A percentile compares a stretch with the other conserved stretches of the same genome.
These are phyloP conservation scores for Papilio gigon DNA, from an alignment of 2,888 invertebrate species.

Conservation along the genomic window DNA sequence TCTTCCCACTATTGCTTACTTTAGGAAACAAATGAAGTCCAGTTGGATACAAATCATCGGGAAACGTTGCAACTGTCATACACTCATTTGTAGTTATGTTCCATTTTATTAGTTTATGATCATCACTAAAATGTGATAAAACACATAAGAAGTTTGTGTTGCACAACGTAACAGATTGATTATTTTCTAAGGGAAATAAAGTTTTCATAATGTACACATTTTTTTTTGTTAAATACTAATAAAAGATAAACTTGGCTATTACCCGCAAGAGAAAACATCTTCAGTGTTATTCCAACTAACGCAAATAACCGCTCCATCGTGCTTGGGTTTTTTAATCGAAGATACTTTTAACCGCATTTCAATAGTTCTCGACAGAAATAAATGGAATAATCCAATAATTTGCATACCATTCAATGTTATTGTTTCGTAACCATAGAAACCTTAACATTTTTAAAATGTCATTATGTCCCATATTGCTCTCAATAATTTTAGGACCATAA, in stretches of 20 bases:
- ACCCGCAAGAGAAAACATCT: slow-evolving; percentile 96
- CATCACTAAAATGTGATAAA: slow-evolving; percentile 85
- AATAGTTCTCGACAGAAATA: neutral
- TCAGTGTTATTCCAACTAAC: slow-evolving; percentile 97
- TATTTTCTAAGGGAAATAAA: too few relatives aligned
- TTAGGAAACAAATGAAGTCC: slow-evolving; percentile 95
- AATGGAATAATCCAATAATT: neutral
- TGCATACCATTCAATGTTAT: neutral
- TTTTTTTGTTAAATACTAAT: too few relatives aligned
- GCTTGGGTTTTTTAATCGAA: slow-evolving; percentile 88
- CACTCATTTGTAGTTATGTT: slow-evolving; percentile 91
- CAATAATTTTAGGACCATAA: neutral
- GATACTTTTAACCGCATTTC: slow-evolving; percentile 92
- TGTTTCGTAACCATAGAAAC: slow-evolving; percentile 34
- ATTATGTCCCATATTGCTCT: neutral
- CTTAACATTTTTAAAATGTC: neutral
- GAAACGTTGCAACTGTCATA: slow-evolving; percentile 88
- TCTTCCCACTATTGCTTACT: slow-evolving; percentile 79
- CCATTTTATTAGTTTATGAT: slow-evolving; percentile 95
- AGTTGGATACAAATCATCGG: slow-evolving; percentile 92
- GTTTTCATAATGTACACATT: neutral
- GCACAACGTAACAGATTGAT: too few relatives aligned
- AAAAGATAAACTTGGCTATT: too few relatives aligned
- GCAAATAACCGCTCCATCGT: slow-evolving; percentile 91
- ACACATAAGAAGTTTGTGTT: too few relatives aligned